Evolutionary conservation across 2,113 vertebrate genomes (phyloP).

Genomic region (Prinia subflava): DNA sequence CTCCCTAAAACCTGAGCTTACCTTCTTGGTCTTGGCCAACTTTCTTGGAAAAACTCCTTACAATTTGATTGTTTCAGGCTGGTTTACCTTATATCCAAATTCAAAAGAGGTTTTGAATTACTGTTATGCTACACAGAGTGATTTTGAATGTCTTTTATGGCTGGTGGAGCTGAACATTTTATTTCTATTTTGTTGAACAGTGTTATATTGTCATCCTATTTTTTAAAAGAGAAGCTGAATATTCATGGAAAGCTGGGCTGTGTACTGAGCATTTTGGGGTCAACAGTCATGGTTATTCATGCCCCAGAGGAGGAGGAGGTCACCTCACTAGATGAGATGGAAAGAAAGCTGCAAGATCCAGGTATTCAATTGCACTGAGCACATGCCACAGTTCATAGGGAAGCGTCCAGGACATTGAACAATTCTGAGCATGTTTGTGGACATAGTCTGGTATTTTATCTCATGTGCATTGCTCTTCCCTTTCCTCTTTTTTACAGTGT

Average conservation of each 20-base stretch:
- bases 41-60: background rate
- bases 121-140: background rate
- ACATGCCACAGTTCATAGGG: background rate
- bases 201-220: slow-evolving; percentile 78
- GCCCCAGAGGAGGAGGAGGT: slow-evolving; percentile 79
- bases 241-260: slow-evolving; percentile 84
- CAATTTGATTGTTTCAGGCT: background rate
- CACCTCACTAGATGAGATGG: slow-evolving; percentile 77
- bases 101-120: background rate
- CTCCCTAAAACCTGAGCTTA: background rate
- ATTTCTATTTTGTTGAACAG: slow-evolving; percentile 52
- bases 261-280: slow-evolving; percentile 76
- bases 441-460: background rate
- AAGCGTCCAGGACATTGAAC: background rate
- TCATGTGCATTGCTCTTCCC: background rate
- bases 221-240: slow-evolving; percentile 80
- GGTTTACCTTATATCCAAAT: background rate
- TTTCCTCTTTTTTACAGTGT: slow-evolving; percentile 61
- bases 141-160: accelerated
- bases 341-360: slow-evolving; percentile 79
- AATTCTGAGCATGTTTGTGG: background rate
- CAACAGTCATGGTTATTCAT: slow-evolving; percentile 80
- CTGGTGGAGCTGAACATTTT: background rate
- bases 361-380: slow-evolving; percentile 36
- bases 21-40: background rate